Conservation (phyloP, 2,888 invertebrate genomes). For the Adelphocoris suturalis region DNA sequence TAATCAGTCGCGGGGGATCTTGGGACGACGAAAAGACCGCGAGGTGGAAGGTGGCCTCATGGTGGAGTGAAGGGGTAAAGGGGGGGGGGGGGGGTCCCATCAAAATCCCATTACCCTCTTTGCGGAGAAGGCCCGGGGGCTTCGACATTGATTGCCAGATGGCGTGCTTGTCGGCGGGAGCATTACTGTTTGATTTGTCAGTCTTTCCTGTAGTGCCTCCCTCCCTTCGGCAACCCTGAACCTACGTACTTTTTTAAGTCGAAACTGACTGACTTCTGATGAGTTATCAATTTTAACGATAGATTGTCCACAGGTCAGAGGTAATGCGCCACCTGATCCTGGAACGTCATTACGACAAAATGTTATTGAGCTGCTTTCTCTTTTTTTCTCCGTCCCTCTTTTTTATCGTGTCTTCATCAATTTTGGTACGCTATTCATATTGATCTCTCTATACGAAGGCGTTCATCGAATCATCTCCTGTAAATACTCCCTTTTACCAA, state of each 20-base stretch:
- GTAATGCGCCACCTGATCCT: conserved; percentile 57
- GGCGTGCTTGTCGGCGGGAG: conserved; percentile 58
- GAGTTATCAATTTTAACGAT: conserved; percentile 66
- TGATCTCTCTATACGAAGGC: no score
- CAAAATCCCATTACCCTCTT: conserved; percentile 66
- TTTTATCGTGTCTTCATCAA: conserved; percentile 53
- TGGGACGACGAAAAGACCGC: neutral
- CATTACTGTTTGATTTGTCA: conserved; percentile 69
- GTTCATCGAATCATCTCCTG: no score
- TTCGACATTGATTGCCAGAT: conserved; percentile 69
- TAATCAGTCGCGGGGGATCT: conserved; percentile 76
- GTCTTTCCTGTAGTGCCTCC: conserved; percentile 39
- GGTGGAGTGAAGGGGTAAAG: neutral
- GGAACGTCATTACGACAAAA: conserved; percentile 42
- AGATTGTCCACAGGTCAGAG: conserved; percentile 66
- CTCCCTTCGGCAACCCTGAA: neutral
- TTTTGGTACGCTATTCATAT: neutral
- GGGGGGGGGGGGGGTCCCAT: conserved; percentile 58
- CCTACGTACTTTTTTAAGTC: conserved; percentile 62
- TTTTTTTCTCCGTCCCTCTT: neutral
- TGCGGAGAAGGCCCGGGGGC: conserved; percentile 49
- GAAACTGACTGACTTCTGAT: conserved; percentile 59
- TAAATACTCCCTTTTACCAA: neutral
- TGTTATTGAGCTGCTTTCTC: neutral
- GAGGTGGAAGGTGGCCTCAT: neutral